These are phyloP conservation scores for Poeciliopsis turrubarensis DNA, from an alignment of 2,113 vertebrate species.

Conservation along the genomic window DNA sequence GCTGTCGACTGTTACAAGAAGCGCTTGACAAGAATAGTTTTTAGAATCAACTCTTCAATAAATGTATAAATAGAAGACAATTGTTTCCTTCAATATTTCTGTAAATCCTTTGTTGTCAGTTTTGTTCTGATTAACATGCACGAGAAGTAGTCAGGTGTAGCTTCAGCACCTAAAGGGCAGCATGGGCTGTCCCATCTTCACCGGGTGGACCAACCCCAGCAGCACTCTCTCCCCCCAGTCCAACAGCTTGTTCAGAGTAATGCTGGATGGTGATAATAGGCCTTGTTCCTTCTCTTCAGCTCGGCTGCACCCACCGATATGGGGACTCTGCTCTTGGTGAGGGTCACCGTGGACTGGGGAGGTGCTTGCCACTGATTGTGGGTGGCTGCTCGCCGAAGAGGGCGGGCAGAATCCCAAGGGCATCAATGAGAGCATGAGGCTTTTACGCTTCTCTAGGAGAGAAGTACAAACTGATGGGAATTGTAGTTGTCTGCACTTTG, in stretches of 20 bases:
- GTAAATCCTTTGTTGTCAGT: too few species aligned
- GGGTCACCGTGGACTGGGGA: constrained; percentile 12
- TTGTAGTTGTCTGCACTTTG: constrained; percentile 56
- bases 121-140: constrained; percentile 30
- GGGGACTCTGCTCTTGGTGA: neutral
- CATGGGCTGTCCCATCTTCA: constrained; percentile 74
- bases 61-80: constrained; percentile 39
- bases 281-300: constrained; percentile 32
- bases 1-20: too few species aligned
- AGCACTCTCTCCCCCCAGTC: constrained; percentile 79
- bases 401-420: constrained; percentile 40
- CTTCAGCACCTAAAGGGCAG: constrained; percentile 76
- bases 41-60: neutral
- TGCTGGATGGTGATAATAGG: constrained; percentile 69
- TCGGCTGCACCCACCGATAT: neutral
- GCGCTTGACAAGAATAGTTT: too few species aligned
- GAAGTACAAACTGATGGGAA: constrained; percentile 56
- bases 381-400: neutral
- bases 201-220: constrained; percentile 70
- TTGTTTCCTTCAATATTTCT: constrained; percentile 3
- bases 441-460: constrained; percentile 73
- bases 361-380: neutral
- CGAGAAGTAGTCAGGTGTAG: neutral
- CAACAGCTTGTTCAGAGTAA: constrained; percentile 76
- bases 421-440: constrained; percentile 69